A percentile compares a stretch with the other conserved stretches of the same genome.
Conservation (phyloP, 1,140 invertebrate species). For the Agrilus planipennis region DNA sequence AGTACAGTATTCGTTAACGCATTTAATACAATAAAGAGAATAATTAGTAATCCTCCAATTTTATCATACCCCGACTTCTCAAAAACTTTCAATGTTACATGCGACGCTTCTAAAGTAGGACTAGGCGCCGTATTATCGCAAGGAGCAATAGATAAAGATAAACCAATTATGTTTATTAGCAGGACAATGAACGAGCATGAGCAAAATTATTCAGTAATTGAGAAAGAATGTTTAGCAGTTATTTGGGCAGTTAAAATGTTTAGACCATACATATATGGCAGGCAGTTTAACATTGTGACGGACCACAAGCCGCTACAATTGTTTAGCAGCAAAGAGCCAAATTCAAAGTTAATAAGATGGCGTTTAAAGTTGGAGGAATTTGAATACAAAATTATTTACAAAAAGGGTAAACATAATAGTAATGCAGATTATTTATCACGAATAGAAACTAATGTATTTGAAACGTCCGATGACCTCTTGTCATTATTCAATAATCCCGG, state of each 20-base stretch:
- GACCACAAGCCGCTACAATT: constrained; percentile 1
- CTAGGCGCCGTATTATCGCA: too few relatives aligned
- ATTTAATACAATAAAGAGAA: constrained; percentile 12
- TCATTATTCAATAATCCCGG: too few relatives aligned
- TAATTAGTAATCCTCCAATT: constrained; percentile 14
- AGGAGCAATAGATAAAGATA: too few relatives aligned
- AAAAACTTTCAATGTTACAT: too few relatives aligned
- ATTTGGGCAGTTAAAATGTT: background rate
- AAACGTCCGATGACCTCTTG: too few relatives aligned
- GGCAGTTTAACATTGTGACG: background rate
- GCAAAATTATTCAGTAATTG: too few relatives aligned
- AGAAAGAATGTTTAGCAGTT: background rate
- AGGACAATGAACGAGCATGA: too few relatives aligned
- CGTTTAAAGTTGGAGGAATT: constrained; percentile 16
- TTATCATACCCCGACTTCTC: too few relatives aligned
- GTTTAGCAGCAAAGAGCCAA: background rate
- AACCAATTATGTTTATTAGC: too few relatives aligned
- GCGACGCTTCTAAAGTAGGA: too few relatives aligned
- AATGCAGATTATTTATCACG: constrained; percentile 27
- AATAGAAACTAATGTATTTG: too few relatives aligned
- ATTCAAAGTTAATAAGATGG: background rate
- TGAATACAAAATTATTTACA: constrained; percentile 18
- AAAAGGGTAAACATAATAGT: constrained; percentile 28
- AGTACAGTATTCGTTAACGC: constrained; percentile 7
- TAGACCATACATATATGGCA: background rate